A percentile compares a stretch with the other conserved stretches of the same genome.
phyloP scores from a whole-genome alignment of 2,797 vertebrate genomes.

The Ateles fusciceps region DNA sequence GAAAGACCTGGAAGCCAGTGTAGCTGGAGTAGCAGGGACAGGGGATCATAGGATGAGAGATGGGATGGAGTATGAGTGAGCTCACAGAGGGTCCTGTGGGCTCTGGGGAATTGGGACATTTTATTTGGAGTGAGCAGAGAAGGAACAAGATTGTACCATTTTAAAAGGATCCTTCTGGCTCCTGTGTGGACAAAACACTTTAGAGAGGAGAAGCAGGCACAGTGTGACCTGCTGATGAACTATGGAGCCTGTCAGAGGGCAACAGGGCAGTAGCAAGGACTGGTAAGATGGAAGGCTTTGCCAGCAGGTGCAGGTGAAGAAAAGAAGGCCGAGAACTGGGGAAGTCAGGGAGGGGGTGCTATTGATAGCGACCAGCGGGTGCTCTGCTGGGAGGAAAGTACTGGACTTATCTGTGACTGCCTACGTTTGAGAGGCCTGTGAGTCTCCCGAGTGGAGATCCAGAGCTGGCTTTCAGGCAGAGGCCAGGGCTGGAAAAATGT shows the following conservation, averaged over 20 bases:
- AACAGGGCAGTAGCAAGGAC: not conserved
- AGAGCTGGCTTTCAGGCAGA: not conserved
- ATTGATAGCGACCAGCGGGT: not conserved
- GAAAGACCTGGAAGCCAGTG: not conserved
- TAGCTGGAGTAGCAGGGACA: not conserved
- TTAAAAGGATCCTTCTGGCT: not conserved
- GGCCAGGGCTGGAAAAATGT: not conserved
- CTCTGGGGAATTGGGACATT: not conserved
- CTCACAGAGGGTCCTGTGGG: fast-evolving
- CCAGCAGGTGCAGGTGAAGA: not conserved
- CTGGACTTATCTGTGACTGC: too few species aligned
- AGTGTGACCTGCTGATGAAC: not conserved
- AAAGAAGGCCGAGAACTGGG: not conserved
- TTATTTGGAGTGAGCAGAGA: not conserved
- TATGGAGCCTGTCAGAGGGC: not conserved
- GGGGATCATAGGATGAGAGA: not conserved
- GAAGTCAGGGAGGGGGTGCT: not conserved
- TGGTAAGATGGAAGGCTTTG: not conserved
- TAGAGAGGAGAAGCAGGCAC: not conserved
- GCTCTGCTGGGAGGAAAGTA: not conserved
- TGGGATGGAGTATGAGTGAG: not conserved
- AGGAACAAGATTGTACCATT: not conserved
- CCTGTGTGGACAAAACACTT: not conserved
- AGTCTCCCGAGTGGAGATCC: too few species aligned
- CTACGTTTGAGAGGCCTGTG: not conserved